Evolutionary conservation across 2,113 vertebrate species (phyloP).

Genomic region (Eurypyga helias): DNA sequence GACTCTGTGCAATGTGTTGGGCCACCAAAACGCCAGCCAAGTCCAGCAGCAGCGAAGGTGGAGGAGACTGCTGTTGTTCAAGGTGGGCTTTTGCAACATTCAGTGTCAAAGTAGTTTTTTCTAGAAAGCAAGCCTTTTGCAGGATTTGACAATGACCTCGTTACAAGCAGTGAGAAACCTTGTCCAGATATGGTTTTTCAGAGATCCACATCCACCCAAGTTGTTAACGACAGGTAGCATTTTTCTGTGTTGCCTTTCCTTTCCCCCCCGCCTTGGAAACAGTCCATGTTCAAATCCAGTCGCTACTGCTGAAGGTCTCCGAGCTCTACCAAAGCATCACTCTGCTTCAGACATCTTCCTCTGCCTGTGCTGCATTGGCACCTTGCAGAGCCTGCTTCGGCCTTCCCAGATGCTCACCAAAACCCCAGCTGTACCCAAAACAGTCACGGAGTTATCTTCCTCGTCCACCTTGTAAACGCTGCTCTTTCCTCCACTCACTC

Average conservation of each 20-base stretch:
- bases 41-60: accelerated
- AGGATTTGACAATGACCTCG: accelerated
- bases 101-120: not conserved
- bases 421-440: not conserved
- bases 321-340: too few species aligned
- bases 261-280: not conserved
- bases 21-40: not conserved
- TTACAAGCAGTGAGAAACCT: not conserved
- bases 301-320: not conserved
- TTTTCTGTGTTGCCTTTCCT: not conserved
- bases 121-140: not conserved
- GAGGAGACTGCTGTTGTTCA: accelerated
- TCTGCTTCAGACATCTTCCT: too few species aligned
- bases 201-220: accelerated
- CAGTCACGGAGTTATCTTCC: not conserved
- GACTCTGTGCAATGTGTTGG: accelerated
- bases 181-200: not conserved
- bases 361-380: not conserved
- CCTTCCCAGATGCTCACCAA: not conserved
- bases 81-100: not conserved
- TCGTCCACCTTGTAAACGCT: not conserved
- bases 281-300: not conserved
- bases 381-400: accelerated
- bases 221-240: accelerated
- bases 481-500: not conserved